A percentile compares a stretch with the other conserved stretches of the same genome.
Conservation (phyloP, 2,888 invertebrate species). For the Oscheius sp. region DNA sequence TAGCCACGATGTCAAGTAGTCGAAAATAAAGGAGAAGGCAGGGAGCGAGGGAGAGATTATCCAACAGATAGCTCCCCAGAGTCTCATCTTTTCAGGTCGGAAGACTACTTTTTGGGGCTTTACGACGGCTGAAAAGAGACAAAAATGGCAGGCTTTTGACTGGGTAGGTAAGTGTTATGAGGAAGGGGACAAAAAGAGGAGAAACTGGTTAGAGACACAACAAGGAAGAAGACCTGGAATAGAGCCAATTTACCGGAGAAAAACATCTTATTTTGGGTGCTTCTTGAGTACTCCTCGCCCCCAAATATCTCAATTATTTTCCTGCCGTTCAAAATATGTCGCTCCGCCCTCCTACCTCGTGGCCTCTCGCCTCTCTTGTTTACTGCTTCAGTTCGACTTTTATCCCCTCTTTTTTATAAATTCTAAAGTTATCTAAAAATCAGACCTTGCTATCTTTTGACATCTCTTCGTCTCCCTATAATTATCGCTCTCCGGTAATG, state of each 20-base stretch:
- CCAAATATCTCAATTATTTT: no score
- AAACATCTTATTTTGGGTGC: no score
- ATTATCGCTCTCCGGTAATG: slow-evolving; percentile 14
- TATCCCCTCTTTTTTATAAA: no score
- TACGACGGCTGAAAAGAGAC: neutral
- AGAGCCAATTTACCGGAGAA: no score
- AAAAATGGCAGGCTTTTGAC: neutral
- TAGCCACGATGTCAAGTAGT: slow-evolving; percentile 9
- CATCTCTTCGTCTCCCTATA: neutral
- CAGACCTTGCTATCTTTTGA: neutral
- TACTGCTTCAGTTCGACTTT: no score
- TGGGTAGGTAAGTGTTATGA: neutral
- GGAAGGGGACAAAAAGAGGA: neutral
- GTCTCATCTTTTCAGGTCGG: neutral
- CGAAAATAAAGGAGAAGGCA: neutral
- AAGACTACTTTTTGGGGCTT: no score
- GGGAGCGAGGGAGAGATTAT: neutral
- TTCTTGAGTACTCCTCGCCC: no score
- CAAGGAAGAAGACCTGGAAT: no score
- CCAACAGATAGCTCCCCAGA: slow-evolving; percentile 2
- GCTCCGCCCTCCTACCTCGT: no score
- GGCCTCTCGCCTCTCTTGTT: neutral
- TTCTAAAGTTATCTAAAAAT: neutral
- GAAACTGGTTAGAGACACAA: no score
- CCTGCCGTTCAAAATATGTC: no score